Percentiles rank a stretch among this genome's conserved stretches.
Evolutionary conservation across 2,888 invertebrate genomes (phyloP).

Genomic region (Rhamphomyia laevipes): DNA sequence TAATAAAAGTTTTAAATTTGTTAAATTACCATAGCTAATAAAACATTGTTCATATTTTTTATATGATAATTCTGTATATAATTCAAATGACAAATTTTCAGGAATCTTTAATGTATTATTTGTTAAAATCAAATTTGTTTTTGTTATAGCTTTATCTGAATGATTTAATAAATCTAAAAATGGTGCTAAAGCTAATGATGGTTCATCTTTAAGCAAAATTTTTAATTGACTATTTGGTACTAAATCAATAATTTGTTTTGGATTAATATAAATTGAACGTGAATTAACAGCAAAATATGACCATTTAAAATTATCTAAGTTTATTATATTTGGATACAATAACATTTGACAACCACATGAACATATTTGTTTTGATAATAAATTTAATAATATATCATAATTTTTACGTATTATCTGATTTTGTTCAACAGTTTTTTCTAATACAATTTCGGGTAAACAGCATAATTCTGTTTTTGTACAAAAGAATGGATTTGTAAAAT

Average conservation of each 20-base stretch:
- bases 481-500: slow-evolving; percentile 58
- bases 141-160: slow-evolving; percentile 47
- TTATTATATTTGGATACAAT: slow-evolving; percentile 39
- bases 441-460: slow-evolving; percentile 46
- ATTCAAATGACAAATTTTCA: slow-evolving; percentile 8
- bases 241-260: slow-evolving; percentile 38
- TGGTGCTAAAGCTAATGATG: slow-evolving; percentile 68
- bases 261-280: slow-evolving; percentile 64
- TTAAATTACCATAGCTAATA: slow-evolving; percentile 78
- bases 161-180: slow-evolving; percentile 88
- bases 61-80: slow-evolving; percentile 29
- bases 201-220: slow-evolving; percentile 43
- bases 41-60: slow-evolving; percentile 63
- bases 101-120: slow-evolving; percentile 3
- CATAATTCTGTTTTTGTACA: slow-evolving; percentile 44
- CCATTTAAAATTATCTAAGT: slow-evolving; percentile 53
- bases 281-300: slow-evolving; percentile 79
- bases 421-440: slow-evolving; percentile 41
- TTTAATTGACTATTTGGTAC: slow-evolving; percentile 24
- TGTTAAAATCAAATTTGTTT: slow-evolving; percentile 29
- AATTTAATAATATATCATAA: slow-evolving; percentile 18
- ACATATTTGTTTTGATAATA: slow-evolving; percentile 22
- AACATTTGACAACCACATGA: slow-evolving; percentile 36
- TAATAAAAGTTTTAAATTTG: slow-evolving; percentile 64
- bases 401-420: slow-evolving; percentile 39